A percentile compares a stretch with the other conserved stretches of the same genome.
phyloP scores from a whole-genome alignment of 2,113 vertebrate genomes.

The Ceyx melanurus region DNA sequence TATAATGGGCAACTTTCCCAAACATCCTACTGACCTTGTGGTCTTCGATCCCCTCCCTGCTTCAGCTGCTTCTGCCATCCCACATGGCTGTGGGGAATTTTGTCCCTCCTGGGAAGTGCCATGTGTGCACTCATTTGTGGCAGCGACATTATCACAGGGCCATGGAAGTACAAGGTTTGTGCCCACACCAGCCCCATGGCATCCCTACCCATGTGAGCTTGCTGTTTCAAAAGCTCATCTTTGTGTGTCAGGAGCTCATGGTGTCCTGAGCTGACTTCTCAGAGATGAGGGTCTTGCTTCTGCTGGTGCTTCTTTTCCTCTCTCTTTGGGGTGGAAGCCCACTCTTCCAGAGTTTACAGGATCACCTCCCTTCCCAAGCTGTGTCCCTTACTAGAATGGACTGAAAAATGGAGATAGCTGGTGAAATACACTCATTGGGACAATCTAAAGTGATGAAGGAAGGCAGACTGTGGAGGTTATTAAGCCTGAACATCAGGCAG shows the following conservation, averaged over 20 bases:
- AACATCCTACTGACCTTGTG: background rate
- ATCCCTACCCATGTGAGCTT: fast-evolving
- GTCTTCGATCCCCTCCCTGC: background rate
- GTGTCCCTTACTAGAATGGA: background rate
- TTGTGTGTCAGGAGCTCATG: background rate
- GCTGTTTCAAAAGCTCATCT: background rate
- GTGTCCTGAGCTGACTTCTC: background rate
- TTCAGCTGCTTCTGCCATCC: background rate
- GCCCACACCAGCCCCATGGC: background rate
- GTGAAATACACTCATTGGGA: fast-evolving
- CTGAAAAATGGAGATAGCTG: background rate
- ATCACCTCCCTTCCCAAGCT: background rate
- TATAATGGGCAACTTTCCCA: background rate
- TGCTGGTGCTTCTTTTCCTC: background rate
- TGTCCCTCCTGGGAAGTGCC: background rate
- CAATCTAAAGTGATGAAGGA: background rate
- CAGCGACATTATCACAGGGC: background rate
- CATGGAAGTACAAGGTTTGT: fast-evolving
- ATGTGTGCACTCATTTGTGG: background rate
- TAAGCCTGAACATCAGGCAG: background rate
- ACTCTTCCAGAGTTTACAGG: background rate
- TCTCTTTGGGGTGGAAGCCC: background rate
- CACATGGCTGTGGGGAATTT: fast-evolving
- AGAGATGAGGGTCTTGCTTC: background rate
- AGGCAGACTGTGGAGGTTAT: background rate